Conservation (phyloP, 53 echinoderm and acorn worm species). For the Mesocentrotus franciscanus region DNA sequence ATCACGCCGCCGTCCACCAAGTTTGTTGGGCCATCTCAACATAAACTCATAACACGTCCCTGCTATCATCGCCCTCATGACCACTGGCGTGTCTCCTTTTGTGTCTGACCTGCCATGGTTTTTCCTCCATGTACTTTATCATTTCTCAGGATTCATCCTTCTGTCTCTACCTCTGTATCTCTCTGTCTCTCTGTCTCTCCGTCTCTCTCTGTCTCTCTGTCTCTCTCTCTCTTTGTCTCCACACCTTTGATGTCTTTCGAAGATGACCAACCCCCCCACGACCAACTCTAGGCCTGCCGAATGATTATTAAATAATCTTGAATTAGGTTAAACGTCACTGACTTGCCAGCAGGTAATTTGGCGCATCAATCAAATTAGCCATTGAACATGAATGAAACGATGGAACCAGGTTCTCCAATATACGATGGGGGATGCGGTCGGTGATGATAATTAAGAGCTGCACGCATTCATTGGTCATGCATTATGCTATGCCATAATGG, state of each 20-base stretch:
- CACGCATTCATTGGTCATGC: constrained; percentile 40
- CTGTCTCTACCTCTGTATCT: not conserved
- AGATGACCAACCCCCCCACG: not conserved
- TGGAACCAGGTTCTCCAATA: constrained; percentile 19
- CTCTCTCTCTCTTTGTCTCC: not conserved
- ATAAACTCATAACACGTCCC: constrained; percentile 44
- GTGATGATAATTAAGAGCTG: constrained; percentile 37
- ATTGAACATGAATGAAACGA: constrained; percentile 60
- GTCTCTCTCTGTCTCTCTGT: not conserved
- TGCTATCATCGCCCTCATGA: constrained; percentile 20
- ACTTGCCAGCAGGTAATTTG: constrained; percentile 52
- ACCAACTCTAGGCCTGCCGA: not conserved
- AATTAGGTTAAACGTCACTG: constrained; percentile 68
- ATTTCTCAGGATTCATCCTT: not conserved
- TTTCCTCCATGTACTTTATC: constrained; percentile 35
- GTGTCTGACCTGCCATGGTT: constrained; percentile 23
- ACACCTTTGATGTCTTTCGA: not conserved
- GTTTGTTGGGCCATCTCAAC: not conserved
- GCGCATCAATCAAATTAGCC: constrained; percentile 44
- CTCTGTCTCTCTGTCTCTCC: not conserved
- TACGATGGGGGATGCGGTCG: not conserved
- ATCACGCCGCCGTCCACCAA: not conserved
- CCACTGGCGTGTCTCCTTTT: not conserved
- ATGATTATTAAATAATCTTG: constrained; percentile 59
- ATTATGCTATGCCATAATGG: constrained; percentile 40